Percentiles rank a stretch among this genome's conserved stretches.
These are phyloP conservation scores for Hyles vespertilio DNA, from an alignment of 1,140 invertebrate species.

Conservation along the genomic window DNA sequence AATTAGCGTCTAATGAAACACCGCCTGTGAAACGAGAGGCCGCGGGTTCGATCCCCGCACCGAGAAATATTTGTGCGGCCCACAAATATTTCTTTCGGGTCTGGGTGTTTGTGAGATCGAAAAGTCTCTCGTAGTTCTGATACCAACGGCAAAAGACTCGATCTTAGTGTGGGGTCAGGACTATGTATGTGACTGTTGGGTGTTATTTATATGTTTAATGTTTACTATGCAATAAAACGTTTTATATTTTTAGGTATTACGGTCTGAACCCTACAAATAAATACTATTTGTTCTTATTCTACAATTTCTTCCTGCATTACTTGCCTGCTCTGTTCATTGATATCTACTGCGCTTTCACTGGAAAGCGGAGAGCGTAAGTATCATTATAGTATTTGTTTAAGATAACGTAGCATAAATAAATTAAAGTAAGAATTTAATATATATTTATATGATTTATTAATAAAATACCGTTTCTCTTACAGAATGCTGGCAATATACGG, in stretches of 20 bases:
- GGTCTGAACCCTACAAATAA: conserved; percentile 76
- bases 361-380: conserved; percentile 79
- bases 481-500: conserved; percentile 84
- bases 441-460: too few relatives aligned
- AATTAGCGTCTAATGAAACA: too few relatives aligned
- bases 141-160: too few relatives aligned
- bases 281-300: conserved; percentile 75
- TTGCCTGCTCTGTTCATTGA: conserved; percentile 83
- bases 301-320: conserved; percentile 79
- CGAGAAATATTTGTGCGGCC: too few relatives aligned
- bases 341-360: conserved; percentile 72
- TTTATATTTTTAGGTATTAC: conserved; percentile 73
- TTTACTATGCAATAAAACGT: conserved; percentile 63
- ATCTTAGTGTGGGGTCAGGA: too few relatives aligned
- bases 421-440: neutral
- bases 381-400: conserved; percentile 4
- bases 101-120: too few relatives aligned
- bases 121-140: too few relatives aligned
- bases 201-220: too few relatives aligned
- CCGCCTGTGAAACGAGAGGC: too few relatives aligned
- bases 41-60: too few relatives aligned
- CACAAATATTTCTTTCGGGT: too few relatives aligned
- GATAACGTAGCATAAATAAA: conserved; percentile 6
- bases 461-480: conserved; percentile 11
- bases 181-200: too few relatives aligned